Conservation (phyloP, 2,888 invertebrate species). For the Acleris literana region DNA sequence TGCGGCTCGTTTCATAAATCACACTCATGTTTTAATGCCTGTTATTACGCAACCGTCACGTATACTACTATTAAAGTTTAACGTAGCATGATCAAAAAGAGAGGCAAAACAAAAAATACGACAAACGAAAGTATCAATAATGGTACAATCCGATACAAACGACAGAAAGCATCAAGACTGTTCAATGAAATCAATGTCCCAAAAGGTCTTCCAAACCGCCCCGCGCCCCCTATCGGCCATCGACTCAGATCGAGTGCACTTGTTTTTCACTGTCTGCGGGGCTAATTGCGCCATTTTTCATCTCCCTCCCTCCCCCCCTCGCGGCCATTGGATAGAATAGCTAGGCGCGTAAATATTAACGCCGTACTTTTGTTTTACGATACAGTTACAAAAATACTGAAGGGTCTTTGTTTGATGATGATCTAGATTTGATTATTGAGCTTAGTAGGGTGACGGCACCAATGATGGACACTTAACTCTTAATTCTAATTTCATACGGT, state of each 20-base stretch:
- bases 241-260: slow-evolving; percentile 76
- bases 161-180: background rate
- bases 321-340: slow-evolving; percentile 42
- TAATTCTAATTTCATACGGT: too few species aligned
- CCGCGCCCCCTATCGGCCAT: slow-evolving; percentile 14
- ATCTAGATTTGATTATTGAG: too few species aligned
- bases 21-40: too few species aligned
- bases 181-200: background rate
- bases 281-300: slow-evolving; percentile 83
- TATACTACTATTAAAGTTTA: too few species aligned
- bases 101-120: too few species aligned
- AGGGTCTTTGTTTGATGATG: background rate
- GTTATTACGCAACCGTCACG: too few species aligned
- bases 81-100: too few species aligned
- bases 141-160: background rate
- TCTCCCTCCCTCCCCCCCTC: slow-evolving; percentile 52
- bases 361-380: slow-evolving; percentile 34
- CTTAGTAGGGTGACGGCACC: too few species aligned
- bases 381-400: slow-evolving; percentile 12
- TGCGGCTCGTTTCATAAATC: too few species aligned
- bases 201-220: background rate
- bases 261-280: slow-evolving; percentile 82
- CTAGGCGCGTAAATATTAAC: slow-evolving; percentile 35
- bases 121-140: too few species aligned
- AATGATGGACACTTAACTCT: too few species aligned